Evolutionary conservation across 2,113 vertebrate genomes (phyloP).

Genomic region (Scartelaos histophorus): DNA sequence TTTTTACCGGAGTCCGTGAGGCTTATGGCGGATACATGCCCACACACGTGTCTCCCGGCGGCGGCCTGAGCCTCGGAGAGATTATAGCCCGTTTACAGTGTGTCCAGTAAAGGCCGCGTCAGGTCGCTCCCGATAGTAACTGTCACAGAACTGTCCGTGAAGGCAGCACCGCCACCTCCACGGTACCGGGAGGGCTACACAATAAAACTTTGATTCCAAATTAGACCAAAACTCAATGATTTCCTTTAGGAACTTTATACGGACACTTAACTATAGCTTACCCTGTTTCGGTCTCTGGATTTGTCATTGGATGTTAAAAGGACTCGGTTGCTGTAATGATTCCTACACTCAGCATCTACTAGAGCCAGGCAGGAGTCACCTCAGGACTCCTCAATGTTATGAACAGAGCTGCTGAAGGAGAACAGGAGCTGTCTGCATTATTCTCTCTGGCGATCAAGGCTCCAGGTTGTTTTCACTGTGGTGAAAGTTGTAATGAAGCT

Average conservation of each 20-base stretch:
- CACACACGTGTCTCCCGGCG: slow-evolving; percentile 41
- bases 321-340: neutral
- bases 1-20: slow-evolving; percentile 64
- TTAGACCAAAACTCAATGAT: neutral
- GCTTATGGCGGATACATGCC: slow-evolving; percentile 42
- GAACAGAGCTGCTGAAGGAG: neutral
- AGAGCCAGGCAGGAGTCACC: neutral
- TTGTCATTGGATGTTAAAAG: neutral
- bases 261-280: neutral
- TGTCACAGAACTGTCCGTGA: slow-evolving; percentile 43
- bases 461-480: neutral
- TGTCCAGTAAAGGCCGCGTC: slow-evolving; percentile 66
- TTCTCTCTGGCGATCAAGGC: neutral
- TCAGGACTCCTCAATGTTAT: neutral
- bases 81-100: slow-evolving; percentile 45
- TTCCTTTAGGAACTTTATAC: neutral
- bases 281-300: neutral
- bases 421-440: neutral
- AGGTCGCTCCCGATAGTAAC: slow-evolving; percentile 65
- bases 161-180: neutral
- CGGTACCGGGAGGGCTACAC: slow-evolving; percentile 35
- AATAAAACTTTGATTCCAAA: slow-evolving; percentile 5
- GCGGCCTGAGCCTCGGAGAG: slow-evolving; percentile 24
- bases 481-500: neutral
- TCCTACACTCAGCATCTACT: neutral